Percentiles rank a stretch among this genome's conserved stretches.
These are phyloP conservation scores for Dinomys branickii DNA, from an alignment of 2,113 vertebrate species.

Conservation along the genomic window DNA sequence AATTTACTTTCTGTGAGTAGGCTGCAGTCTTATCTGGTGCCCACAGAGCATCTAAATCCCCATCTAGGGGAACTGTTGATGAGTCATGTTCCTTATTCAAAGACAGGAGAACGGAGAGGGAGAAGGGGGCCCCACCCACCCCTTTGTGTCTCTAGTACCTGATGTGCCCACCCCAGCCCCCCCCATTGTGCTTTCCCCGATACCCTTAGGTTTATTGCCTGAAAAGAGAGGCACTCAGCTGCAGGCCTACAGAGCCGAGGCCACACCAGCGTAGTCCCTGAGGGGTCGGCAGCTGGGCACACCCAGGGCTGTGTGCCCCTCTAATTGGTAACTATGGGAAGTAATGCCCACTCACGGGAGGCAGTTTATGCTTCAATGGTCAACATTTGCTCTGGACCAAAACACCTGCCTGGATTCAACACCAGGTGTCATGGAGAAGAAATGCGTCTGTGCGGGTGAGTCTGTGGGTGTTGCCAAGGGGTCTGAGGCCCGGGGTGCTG, in stretches of 20 bases:
- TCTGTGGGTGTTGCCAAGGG: conserved; percentile 6
- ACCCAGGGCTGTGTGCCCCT: neutral
- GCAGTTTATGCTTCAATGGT: conserved; percentile 4
- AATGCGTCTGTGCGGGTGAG: neutral
- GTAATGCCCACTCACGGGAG: neutral
- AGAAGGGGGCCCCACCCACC: conserved; percentile 31
- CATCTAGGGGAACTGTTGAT: conserved; percentile 92
- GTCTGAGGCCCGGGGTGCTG: conserved; percentile 4
- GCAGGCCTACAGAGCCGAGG: conserved; percentile 75
- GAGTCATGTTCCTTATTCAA: conserved; percentile 89
- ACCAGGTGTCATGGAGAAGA: conserved; percentile 12
- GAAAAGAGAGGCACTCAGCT: conserved; percentile 67
- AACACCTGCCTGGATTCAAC: neutral
- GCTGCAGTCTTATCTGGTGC: conserved; percentile 91
- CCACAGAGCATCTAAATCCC: conserved; percentile 94
- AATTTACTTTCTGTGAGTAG: conserved; percentile 85
- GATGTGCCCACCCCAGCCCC: neutral
- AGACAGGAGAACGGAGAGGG: conserved; percentile 84
- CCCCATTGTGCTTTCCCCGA: neutral
- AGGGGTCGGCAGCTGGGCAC: conserved; percentile 55
- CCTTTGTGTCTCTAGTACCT: conserved; percentile 54
- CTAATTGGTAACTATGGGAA: conserved; percentile 45
- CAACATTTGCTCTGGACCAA: conserved; percentile 65
- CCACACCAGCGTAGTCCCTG: conserved; percentile 53
- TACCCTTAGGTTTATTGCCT: conserved; percentile 78